Evolutionary conservation across 1,140 invertebrate genomes (phyloP).

Genomic region (Drosophila pseudoobscura): DNA sequence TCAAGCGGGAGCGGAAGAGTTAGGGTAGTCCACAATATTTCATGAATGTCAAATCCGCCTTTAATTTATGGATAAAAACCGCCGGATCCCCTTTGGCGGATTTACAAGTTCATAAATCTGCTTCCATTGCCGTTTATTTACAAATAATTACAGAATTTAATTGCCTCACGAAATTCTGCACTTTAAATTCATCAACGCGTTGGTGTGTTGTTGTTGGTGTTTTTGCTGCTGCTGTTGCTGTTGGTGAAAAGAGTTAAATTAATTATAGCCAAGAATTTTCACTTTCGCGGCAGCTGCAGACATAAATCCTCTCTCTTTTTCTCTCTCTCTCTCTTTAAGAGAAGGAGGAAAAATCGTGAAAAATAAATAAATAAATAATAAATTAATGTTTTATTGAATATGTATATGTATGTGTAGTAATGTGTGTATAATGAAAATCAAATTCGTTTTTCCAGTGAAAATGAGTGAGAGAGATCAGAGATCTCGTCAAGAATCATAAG

Average conservation of each 20-base stretch:
- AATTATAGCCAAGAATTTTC: constrained; percentile 44
- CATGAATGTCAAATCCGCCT: constrained; percentile 43
- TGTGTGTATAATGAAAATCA: constrained; percentile 26
- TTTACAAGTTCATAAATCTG: constrained; percentile 51
- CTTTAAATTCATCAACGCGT: constrained; percentile 19
- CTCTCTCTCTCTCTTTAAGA: constrained; percentile 9
- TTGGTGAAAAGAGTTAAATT: constrained; percentile 43
- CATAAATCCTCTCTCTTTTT: constrained; percentile 53
- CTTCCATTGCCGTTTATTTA: constrained; percentile 47
- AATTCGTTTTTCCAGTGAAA: constrained; percentile 50
- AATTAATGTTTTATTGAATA: constrained; percentile 49
- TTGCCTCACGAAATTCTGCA: constrained; percentile 39
- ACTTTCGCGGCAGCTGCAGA: constrained; percentile 67
- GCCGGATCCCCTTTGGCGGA: constrained; percentile 4
- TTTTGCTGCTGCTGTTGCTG: constrained; percentile 15
- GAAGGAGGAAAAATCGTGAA: constrained; percentile 14
- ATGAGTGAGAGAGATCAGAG: constrained; percentile 28
- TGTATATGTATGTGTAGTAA: constrained; percentile 7
- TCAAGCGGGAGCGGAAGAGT: too few relatives aligned
- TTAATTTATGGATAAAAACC: constrained; percentile 41
- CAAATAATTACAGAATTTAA: constrained; percentile 51
- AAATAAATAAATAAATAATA: constrained; percentile 44
- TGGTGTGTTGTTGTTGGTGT: constrained; percentile 19
- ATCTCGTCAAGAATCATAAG: constrained; percentile 43
- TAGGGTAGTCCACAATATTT: constrained; percentile 33